Base-by-base conservation (phyloP, 2,113 vertebrate species). In the Pachypanchax playfairii region DNA sequence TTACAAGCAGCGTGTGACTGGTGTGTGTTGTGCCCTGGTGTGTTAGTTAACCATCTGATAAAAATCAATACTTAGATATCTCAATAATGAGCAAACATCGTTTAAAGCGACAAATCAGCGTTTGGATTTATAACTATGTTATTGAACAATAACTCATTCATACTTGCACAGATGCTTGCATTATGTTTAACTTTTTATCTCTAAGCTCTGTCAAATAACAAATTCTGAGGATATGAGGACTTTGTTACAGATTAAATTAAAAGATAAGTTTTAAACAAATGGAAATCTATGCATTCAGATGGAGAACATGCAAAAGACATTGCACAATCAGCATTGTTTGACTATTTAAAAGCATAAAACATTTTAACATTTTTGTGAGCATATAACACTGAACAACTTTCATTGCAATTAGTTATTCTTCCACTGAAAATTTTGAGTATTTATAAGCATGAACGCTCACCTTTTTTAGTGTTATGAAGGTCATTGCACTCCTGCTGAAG, bases 11-110 rank as follows among this genome's bases (percentile, higher is more conserved):
- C 11, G 46, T 75, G 71, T 60, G 79, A 62, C 64, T 80, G 68
- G 51, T 64, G 71, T 67, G 78, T 62, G 67, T 82, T 75, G 75
- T 83, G 76, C 70, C 55, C 54, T 77, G 68, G 79, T 73, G 80
- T 83, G 74, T 83, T 61, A 79, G 71, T 48, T 59, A 83, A 77
- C 11, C 29, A 71, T 70, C 68, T 82, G 81, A 83, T 78, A 80
- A 85, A 62, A 82, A 54, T 70, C 66, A 73, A 75, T 49, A 60
- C 62, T 38, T 56, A 36, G 74, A 64, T 39, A 74, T 80, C 77
- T 82, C 64, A 61, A 64, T 80, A 76, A 79, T 77, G 55, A 77
- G 65, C 39, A 54, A 70, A 60, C 29, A 47, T 71, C 80, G 61
- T 60, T 39, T 52, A 41, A 52, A 65, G 72, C 53, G 28, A 39